Conservation (phyloP, 2,888 invertebrate genomes). For the Dusona sp. region DNA sequence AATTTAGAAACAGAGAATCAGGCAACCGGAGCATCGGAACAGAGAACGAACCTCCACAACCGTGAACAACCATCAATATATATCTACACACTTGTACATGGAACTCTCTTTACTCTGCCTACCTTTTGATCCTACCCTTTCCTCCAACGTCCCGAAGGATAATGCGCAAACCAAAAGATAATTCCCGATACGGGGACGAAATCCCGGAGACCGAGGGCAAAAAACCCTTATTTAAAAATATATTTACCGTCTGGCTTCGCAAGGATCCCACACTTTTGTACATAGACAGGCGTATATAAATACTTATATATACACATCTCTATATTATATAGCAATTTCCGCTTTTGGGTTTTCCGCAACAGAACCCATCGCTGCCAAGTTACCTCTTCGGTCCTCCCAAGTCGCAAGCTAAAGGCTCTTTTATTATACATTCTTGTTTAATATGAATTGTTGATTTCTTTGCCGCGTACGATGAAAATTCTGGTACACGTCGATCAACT, state of each 20-base stretch:
- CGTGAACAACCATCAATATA: conserved; percentile 25
- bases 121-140: conserved; percentile 80
- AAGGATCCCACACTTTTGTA: conserved; percentile 48
- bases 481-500: too few relatives aligned
- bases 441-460: background rate
- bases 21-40: conserved; percentile 62
- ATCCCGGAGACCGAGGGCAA: conserved; percentile 78
- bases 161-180: conserved; percentile 84
- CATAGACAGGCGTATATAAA: conserved; percentile 1
- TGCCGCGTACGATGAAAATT: background rate
- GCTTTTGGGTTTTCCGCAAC: conserved; percentile 55
- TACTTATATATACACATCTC: too few relatives aligned
- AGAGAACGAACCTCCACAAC: conserved; percentile 47
- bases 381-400: conserved; percentile 57
- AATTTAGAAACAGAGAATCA: conserved; percentile 60
- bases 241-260: conserved; percentile 82
- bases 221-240: conserved; percentile 84
- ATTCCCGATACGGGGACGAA: conserved; percentile 84
- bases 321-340: conserved; percentile 6
- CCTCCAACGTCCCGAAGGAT: conserved; percentile 79
- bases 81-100: background rate
- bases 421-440: background rate
- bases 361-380: conserved; percentile 60
- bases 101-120: conserved; percentile 40
- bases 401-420: conserved; percentile 35